Evolutionary conservation across 2,797 vertebrate genomes (phyloP), one percentile per base, ranked within the genome.

Genomic region (Pseudopleuronectes americanus): DNA sequence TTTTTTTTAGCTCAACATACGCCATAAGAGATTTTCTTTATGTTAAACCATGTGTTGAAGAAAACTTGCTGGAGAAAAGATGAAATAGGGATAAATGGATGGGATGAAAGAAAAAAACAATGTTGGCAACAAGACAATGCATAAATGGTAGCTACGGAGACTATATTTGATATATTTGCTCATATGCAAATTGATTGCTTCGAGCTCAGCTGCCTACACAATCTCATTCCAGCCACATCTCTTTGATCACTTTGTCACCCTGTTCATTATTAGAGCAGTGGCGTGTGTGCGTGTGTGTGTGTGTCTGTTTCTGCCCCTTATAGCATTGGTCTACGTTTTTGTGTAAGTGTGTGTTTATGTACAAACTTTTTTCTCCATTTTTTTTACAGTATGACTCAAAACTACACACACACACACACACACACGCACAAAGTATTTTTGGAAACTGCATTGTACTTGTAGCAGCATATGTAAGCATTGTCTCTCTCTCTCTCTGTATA

Each of bases 301-400:
- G 17, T 75, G 49, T 24, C 43, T 56, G 38, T 70, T 28, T 59
- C 47, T 51, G 28, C 31, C 23, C 52, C 14, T 76, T 58, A 5
- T 47, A 53, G 12, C 61, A 69, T 68, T 31, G 43, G 70, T 65
- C 31, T 26, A 58, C 21, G 0, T 6, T 22, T 64, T 80, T 74
- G 63, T 69, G 48, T 19, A 16, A 28, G 55, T 61, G 13, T 68
- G 74, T 67, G 70, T 68, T 45, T 38, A 21, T 48, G 49, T 45
- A 61, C 31, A 2, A 60, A 58, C 67, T 56, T 56, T 56, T 56
- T 28, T 78, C 68, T 69, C 69, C 65, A 71, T 9, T 38, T 7
- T 68, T 63, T 9, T 65, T 67, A n/a, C 33, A 38, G 75, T 8
- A 68, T 87, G 76, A 81, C 66, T 87, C 89, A 45, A 17, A 88